A percentile compares a stretch with the other conserved stretches of the same genome.
phyloP scores from a whole-genome alignment of 2,797 vertebrate species.

The Mus caroli region DNA sequence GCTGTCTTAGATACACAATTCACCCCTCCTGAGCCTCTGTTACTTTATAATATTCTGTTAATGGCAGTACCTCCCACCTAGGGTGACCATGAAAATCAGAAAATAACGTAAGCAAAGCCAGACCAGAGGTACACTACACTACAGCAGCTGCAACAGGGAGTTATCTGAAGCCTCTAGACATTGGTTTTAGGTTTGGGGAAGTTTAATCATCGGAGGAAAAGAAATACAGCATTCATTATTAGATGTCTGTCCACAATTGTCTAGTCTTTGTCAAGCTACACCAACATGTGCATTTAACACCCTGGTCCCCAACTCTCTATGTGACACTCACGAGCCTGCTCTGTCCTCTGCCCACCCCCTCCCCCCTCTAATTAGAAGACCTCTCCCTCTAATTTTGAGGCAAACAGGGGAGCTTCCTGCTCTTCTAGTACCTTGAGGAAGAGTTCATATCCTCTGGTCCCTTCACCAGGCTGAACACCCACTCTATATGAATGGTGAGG shows the following conservation, averaged over 20 bases:
- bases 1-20: not conserved
- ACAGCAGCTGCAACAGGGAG: not conserved
- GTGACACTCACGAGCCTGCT: not conserved
- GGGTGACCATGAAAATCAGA: not conserved
- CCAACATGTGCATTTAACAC: not conserved
- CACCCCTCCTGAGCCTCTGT: not conserved
- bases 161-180: not conserved
- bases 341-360: not conserved
- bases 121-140: not conserved
- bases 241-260: not conserved
- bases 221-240: not conserved
- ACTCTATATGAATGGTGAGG: not conserved
- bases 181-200: not conserved
- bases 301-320: not conserved
- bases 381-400: not conserved
- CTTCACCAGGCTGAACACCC: too few species aligned
- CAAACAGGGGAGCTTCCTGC: not conserved
- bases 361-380: not conserved
- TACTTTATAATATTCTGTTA: not conserved
- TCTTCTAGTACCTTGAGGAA: not conserved
- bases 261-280: not conserved
- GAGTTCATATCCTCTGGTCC: too few species aligned
- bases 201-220: not conserved
- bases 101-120: not conserved
- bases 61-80: not conserved